Evolutionary conservation across 2,888 invertebrate species (phyloP).

Genomic region (Amblyjoppa fuscipennis): DNA sequence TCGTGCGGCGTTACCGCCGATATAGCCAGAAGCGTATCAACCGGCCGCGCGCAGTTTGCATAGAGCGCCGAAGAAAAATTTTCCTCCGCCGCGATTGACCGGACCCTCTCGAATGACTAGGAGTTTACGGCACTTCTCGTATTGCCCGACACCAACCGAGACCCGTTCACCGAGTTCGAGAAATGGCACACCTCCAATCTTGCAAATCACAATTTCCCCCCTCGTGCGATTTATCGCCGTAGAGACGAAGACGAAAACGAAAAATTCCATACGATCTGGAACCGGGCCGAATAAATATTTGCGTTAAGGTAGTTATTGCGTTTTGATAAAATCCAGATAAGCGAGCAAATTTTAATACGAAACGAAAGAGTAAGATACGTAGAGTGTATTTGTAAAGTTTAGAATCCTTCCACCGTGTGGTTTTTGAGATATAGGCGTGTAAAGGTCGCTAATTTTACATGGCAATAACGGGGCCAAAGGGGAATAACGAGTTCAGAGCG

Average conservation of each 20-base stretch:
- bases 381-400: too few species aligned
- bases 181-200: not conserved
- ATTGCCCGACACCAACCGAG: constrained; percentile 34
- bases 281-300: not conserved
- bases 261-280: not conserved
- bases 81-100: constrained; percentile 31
- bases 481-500: too few species aligned
- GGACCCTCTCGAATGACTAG: constrained; percentile 23
- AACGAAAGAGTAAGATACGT: too few species aligned
- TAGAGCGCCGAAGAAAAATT: constrained; percentile 28
- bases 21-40: constrained; percentile 41
- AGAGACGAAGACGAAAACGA: not conserved
- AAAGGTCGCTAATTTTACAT: too few species aligned
- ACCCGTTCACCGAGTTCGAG: constrained; percentile 5
- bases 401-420: too few species aligned
- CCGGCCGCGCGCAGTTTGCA: constrained; percentile 49
- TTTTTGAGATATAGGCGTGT: too few species aligned
- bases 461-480: too few species aligned
- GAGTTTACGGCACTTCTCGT: constrained; percentile 27
- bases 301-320: not conserved
- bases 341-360: too few species aligned
- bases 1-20: constrained; percentile 34
- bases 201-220: not conserved
- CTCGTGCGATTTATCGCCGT: not conserved
- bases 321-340: too few species aligned